A percentile compares a stretch with the other conserved stretches of the same genome.
Evolutionary conservation across 2,113 vertebrate genomes (phyloP).

Genomic region (Sardina pilchardus): DNA sequence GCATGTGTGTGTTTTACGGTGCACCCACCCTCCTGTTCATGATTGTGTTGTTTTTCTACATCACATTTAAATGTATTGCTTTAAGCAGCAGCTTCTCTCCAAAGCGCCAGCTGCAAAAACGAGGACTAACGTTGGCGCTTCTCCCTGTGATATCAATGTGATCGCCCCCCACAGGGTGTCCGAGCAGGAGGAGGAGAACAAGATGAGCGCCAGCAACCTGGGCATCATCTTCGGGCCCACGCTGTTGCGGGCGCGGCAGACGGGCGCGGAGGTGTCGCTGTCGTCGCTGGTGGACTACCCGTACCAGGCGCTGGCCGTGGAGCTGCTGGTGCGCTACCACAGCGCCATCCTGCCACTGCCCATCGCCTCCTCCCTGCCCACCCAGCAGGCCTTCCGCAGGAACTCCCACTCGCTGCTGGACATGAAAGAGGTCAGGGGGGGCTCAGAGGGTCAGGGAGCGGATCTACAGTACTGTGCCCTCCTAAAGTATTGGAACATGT

Average conservation of each 20-base stretch:
- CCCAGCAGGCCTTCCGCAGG: slow-evolving; percentile 67
- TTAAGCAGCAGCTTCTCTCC: no score
- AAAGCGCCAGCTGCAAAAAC: no score
- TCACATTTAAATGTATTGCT: no score
- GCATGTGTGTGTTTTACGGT: neutral
- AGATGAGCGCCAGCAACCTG: slow-evolving; percentile 95
- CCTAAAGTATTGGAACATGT: no score
- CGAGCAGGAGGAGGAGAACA: slow-evolving; percentile 91
- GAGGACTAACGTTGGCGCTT: no score
- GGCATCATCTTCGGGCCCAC: slow-evolving; percentile 97
- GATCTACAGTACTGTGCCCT: no score
- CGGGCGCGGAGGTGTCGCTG: slow-evolving; percentile 87
- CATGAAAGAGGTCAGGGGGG: slow-evolving; percentile 82
- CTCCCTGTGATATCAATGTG: no score
- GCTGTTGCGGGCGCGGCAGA: slow-evolving; percentile 86
- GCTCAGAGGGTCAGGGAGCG: no score
- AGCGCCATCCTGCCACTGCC: slow-evolving; percentile 76
- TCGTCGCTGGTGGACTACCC: slow-evolving; percentile 95
- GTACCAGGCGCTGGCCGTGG: slow-evolving; percentile 88
- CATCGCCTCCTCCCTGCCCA: slow-evolving; percentile 43
- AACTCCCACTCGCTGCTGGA: slow-evolving; percentile 74
- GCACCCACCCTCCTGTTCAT: no score
- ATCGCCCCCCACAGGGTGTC: slow-evolving; percentile 78
- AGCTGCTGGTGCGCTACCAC: slow-evolving; percentile 86
- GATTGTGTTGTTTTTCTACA: neutral